Conservation (phyloP, 2,888 invertebrate genomes). For the Coenonympha glycerion region DNA sequence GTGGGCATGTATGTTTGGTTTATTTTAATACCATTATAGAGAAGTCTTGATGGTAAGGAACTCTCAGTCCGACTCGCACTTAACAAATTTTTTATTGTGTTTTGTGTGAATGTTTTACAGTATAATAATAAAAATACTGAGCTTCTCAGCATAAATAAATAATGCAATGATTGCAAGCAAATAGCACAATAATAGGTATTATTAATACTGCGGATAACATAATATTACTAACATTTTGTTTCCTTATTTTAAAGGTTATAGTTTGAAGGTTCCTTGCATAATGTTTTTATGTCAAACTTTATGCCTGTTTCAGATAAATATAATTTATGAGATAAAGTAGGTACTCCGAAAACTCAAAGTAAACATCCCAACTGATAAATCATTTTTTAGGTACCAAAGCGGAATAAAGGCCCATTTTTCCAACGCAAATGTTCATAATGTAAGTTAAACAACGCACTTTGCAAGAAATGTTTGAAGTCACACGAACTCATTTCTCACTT, state of each 20-base stretch:
- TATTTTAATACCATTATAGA: no score
- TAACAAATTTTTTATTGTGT: no score
- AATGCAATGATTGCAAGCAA: no score
- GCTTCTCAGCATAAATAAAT: no score
- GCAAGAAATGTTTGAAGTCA: slow-evolving; percentile 51
- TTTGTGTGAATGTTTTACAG: no score
- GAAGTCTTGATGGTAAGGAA: no score
- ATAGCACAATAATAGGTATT: not conserved
- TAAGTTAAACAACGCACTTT: slow-evolving; percentile 48
- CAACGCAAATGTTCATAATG: slow-evolving; percentile 50
- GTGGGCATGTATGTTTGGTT: no score
- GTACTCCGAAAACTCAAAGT: slow-evolving; percentile 4
- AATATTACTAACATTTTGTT: not conserved
- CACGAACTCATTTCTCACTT: slow-evolving; percentile 50
- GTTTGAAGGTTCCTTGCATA: not conserved
- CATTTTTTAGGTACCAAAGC: slow-evolving; percentile 17
- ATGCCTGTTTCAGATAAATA: slow-evolving; percentile 3
- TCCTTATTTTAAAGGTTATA: not conserved
- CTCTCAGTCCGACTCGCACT: no score
- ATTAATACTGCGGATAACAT: not conserved
- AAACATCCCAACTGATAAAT: slow-evolving; percentile 14
- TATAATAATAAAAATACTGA: no score
- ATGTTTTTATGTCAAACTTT: slow-evolving; percentile 3
- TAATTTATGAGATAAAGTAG: slow-evolving; percentile 6
- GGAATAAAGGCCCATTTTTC: slow-evolving; percentile 37